Evolutionary conservation across 2,888 invertebrate genomes (phyloP), one percentile per base, ranked within the genome.

Genomic region (Cataglyphis cursor): DNA sequence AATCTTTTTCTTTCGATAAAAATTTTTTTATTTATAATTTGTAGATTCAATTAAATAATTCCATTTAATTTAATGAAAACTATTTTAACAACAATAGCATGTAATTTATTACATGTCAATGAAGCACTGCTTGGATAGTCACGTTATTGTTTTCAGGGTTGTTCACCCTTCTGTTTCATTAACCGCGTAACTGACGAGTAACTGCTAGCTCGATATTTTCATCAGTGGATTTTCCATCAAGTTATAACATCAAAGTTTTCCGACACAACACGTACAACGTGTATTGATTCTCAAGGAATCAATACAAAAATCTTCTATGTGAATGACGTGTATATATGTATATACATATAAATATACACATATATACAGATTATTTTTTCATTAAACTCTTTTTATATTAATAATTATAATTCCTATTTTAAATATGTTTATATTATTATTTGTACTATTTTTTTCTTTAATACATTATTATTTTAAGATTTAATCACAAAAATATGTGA

Each of bases 121-220:
- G 54, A 48, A 51, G 62, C 66, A 75, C 73, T 61, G 75, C 65
- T 72, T 9, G 38, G 41, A 41, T 84, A 82, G 83, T 85, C 82
- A 85, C 81, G 85, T 82, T 84, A 72, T 88, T 85, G 85, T 78
- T 88, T 85, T 85, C 84, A 91, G 90, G 90, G 90, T 88, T 90
- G 87, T 92, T 93, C 91, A 92, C 92, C 91, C 90, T 91, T 90
- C 89, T 90, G 88, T 90, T 91, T 92, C 92, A 93, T 92, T 92
- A 89, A 88, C 88, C 89, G 81, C 85, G 82, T 84, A 81, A 81
- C 74, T 81, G 82, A 84, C 82, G 82, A 76, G 84, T 87, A 84
- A 81, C 87, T 84, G 83, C 87, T 86, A 88, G 88, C 87, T 87
- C 90, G 87, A 84, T 85, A 87, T 87, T 89, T 86, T 82, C 78